These are phyloP conservation scores for Cepaea nemoralis DNA, from an alignment of 1,140 invertebrate species.

Conservation along the genomic window DNA sequence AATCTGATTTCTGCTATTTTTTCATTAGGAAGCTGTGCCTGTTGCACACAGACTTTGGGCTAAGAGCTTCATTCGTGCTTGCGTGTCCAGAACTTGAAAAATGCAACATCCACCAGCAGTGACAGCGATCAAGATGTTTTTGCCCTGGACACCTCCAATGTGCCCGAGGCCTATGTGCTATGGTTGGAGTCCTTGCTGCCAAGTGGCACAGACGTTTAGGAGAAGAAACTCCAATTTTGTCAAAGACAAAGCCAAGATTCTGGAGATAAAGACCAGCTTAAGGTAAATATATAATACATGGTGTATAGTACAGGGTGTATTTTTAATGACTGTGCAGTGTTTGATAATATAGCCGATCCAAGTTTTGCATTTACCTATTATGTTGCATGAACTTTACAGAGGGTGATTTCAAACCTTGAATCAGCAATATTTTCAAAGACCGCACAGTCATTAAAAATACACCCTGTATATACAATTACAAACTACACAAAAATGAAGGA, in stretches of 20 bases:
- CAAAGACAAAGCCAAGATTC: not conserved
- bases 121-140: slow-evolving; percentile 27
- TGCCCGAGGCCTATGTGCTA: slow-evolving; percentile 27
- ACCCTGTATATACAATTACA: too few relatives aligned
- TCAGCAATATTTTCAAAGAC: too few relatives aligned
- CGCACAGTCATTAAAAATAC: too few relatives aligned
- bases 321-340: too few relatives aligned
- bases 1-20: too few relatives aligned
- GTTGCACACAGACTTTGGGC: slow-evolving; percentile 33
- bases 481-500: too few relatives aligned
- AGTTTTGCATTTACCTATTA: too few relatives aligned
- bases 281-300: too few relatives aligned
- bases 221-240: not conserved
- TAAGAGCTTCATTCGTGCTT: slow-evolving; percentile 15
- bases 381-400: too few relatives aligned
- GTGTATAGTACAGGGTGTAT: too few relatives aligned
- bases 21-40: slow-evolving; percentile 24
- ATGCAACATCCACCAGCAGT: slow-evolving; percentile 34
- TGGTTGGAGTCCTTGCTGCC: slow-evolving; percentile 13
- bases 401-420: too few relatives aligned
- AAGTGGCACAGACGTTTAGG: slow-evolving; percentile 18
- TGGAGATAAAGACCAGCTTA: not conserved
- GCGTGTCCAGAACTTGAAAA: slow-evolving; percentile 19
- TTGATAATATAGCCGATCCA: too few relatives aligned
- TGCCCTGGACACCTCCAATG: not conserved